Evolutionary conservation across 2,113 vertebrate species (phyloP), one percentile per base, ranked within the genome.

Genomic region (Lipotes vexillifer): DNA sequence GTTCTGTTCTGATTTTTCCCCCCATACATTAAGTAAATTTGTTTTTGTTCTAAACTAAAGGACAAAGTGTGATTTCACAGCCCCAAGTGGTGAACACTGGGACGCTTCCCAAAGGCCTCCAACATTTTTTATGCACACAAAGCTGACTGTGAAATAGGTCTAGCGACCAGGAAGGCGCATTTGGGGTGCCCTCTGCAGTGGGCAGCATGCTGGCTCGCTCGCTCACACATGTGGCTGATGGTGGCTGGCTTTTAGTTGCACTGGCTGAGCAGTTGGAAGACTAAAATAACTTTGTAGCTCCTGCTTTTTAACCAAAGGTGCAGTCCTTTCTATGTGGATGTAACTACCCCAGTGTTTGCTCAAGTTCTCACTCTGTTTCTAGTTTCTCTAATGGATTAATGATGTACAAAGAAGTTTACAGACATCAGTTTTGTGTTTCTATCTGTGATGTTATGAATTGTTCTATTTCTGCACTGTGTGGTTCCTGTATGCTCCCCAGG

Each of bases 241-340:
- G 99, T 99, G 99, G 99, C 99, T 99, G 99, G 99, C 99, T 99
- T 99, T 98, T 98, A 99, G 99, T 99, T 99, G 98, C 98, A 97
- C 98, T 98, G 98, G 98, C 99, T 99, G 98, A 98, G 98, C 99
- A 98, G 97, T 98, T 97, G 98, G 97, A 98, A 97, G 59, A 97
- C 98, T 98, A 98, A 98, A 98, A 98, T 95, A 96, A 98, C 98
- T 97, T 98, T 59, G 92, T 98, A 97, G 95, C 78, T 98, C 65
- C 97, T 97, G 98, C 99, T 99, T 99, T 98, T 98, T 99, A 99
- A 99, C 99, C 98, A 0, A 88, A 97, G 98, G 96, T 97, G 98
- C 98, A 95, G 95, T 98, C 96, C 95, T 97, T 82, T 98, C 97
- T 98, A 68, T 89, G 83, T 97, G 97, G 82, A 91, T 96, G 82